Conservation (phyloP, 2,888 invertebrate species). For the Zaprionus bogoriensis region DNA sequence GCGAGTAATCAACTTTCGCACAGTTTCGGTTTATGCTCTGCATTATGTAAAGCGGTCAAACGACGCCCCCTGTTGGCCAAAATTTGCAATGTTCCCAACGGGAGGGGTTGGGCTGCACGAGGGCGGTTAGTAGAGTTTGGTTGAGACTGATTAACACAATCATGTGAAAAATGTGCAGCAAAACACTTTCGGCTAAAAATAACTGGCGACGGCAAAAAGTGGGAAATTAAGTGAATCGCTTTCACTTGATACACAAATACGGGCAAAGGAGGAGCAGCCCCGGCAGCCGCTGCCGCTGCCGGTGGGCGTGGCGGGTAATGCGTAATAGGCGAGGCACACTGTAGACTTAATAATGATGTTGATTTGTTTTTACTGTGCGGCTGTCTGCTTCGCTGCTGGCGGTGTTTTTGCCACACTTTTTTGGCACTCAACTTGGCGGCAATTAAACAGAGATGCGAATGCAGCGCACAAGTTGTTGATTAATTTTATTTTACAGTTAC, state of each 20-base stretch:
- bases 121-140: conserved; percentile 25
- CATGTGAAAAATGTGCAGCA: conserved; percentile 70
- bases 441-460: conserved; percentile 6
- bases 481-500: not conserved
- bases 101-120: conserved; percentile 8
- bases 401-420: conserved; percentile 15
- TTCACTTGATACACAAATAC: conserved; percentile 69
- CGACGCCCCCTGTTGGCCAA: conserved; percentile 14
- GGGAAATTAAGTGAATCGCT: conserved; percentile 66
- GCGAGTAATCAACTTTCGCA: conserved; percentile 36
- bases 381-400: not conserved
- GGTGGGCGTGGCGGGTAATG: conserved; percentile 53
- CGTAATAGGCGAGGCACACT: conserved; percentile 42
- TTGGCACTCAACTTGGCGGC: too few species aligned
- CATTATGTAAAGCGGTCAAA: conserved; percentile 60
- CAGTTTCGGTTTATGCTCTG: conserved; percentile 19
- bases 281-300: not conserved
- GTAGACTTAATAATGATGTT: conserved; percentile 28
- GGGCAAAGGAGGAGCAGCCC: conserved; percentile 20
- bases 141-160: conserved; percentile 70
- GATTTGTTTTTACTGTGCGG: conserved; percentile 16
- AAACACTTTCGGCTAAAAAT: conserved; percentile 54
- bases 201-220: conserved; percentile 34
- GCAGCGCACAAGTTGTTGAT: conserved; percentile 1
- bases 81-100: conserved; percentile 46